Evolutionary conservation across 1,140 invertebrate species (phyloP), one percentile per base, ranked within the genome.

Genomic region (Cydia amplana): DNA sequence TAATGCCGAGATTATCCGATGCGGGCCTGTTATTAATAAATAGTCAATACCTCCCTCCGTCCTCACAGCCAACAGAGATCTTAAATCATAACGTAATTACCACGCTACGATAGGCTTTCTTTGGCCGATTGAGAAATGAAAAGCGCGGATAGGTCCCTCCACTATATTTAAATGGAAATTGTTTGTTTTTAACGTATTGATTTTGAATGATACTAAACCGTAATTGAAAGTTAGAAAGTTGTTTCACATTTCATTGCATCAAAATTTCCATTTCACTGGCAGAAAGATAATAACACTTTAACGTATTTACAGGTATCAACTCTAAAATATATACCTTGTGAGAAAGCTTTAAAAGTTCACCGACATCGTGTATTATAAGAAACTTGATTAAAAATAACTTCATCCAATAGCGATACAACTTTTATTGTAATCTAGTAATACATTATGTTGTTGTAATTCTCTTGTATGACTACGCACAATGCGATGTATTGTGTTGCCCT

Each of bases 81-180:
- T 87, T 91, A 90, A 91, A 91, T 91, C 89, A 91, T 75, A 82
- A 75, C 77, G 82, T 88, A 89, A 88, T 89, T 86, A 85, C 80
- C 60, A 77, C 78, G 84, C 82, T 80, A 82, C 74, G 78, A 85
- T 86, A 83, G 81, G 78, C 79, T 84, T 84, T 86, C 83, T 80
- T 81, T 75, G 76, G 74, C 65, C 80, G 77, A 88, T 86, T 85
- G 86, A 86, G 85, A 83, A 88, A 87, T 85, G 84, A 82, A 82
- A 83, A 80, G 75, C 74, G 72, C 72, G 74, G 76, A 79, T 76
- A 60, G 55, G 18, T 60, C 40, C 40, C 10, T 40, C n/a, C 32
- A 23, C 32, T 36, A 18, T 43, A 23, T 23, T 40, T 73, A 73
- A 73, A 74, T 74, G 16, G 9, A 67, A 46, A 55, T 74, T 40